phyloP scores from a whole-genome alignment of 1,140 invertebrate genomes.

The Physella acuta region DNA sequence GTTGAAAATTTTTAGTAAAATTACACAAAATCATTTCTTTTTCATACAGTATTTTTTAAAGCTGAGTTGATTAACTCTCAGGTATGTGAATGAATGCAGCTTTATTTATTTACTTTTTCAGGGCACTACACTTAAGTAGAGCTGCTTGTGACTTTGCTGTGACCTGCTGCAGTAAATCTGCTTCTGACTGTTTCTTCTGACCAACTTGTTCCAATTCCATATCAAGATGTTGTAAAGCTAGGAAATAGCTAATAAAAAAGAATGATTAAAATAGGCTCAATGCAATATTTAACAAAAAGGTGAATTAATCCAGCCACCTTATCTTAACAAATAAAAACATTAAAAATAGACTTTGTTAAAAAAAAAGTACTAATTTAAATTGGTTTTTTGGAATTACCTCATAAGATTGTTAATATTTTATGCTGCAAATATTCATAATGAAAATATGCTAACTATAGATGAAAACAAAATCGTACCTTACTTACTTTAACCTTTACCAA shows the following conservation, averaged over 20 bases:
- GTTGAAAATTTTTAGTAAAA: too few relatives aligned
- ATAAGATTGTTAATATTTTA: too few relatives aligned
- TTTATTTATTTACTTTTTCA: constrained; percentile 13
- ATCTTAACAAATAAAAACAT: neutral
- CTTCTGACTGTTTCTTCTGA: neutral
- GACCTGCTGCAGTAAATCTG: neutral
- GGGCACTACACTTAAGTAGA: neutral
- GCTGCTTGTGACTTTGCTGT: neutral
- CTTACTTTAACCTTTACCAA: too few relatives aligned
- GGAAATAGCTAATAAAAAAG: constrained; percentile 31
- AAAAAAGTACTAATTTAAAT: neutral
- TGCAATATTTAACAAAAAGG: neutral
- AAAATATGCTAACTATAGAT: too few relatives aligned
- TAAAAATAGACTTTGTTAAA: neutral
- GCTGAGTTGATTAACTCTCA: too few relatives aligned
- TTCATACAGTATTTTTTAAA: too few relatives aligned
- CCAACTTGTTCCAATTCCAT: constrained; percentile 21
- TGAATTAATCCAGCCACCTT: neutral
- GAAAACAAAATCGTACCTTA: too few relatives aligned
- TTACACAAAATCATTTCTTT: too few relatives aligned
- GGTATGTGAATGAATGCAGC: too few relatives aligned
- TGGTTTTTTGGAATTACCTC: too few relatives aligned
- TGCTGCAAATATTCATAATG: too few relatives aligned
- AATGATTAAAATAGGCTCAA: too few relatives aligned
- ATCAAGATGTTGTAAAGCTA: constrained; percentile 36